Conservation (phyloP, 2,797 vertebrate genomes). For the Muscicapa comitata region DNA sequence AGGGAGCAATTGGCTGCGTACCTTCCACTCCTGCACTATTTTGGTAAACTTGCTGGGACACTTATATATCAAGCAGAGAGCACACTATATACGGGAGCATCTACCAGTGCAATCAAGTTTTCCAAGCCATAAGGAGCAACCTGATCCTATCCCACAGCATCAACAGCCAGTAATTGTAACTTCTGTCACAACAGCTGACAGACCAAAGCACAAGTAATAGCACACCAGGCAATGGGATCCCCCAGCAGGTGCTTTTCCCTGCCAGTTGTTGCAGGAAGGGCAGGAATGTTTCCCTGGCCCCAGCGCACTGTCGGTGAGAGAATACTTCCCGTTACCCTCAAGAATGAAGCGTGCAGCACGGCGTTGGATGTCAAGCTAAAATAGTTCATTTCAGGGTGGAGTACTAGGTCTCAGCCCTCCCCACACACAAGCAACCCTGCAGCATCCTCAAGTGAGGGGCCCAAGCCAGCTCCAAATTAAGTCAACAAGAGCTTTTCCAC, state of each 20-base stretch:
- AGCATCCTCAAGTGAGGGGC: rapidly evolving
- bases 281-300: not conserved
- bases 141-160: not conserved
- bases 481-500: not conserved
- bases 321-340: not conserved
- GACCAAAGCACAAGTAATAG: constrained; percentile 28
- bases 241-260: not conserved
- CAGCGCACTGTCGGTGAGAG: not conserved
- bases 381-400: not conserved
- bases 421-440: not conserved
- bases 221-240: constrained; percentile 24
- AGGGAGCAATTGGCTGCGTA: not conserved
- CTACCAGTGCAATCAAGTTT: constrained; percentile 5
- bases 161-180: constrained; percentile 1
- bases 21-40: not conserved
- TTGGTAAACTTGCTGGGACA: not conserved
- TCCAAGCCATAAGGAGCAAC: constrained; percentile 20
- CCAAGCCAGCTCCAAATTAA: not conserved
- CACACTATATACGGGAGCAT: constrained; percentile 37
- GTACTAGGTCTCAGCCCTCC: not conserved
- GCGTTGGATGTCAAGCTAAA: not conserved
- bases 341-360: not conserved
- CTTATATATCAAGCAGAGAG: not conserved
- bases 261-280: constrained; percentile 11
- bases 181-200: constrained; percentile 51